A percentile compares a stretch with the other conserved stretches of the same genome.
Conservation (phyloP, 2,888 invertebrate species). For the Lasioglossum figueresi region DNA sequence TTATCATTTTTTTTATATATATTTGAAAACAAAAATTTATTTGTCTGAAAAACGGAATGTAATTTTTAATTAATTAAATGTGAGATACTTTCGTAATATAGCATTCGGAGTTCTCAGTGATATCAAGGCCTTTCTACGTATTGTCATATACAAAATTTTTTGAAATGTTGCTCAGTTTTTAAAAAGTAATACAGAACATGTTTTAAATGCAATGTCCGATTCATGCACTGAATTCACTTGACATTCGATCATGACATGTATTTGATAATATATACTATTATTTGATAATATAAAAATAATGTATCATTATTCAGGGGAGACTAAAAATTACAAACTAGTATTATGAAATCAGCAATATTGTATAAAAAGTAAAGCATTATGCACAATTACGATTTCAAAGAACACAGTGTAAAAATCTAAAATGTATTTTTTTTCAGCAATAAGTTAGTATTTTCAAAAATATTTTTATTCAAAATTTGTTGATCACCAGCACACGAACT, state of each 20-base stretch:
- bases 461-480: conserved; percentile 69
- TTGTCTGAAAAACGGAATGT: conserved; percentile 62
- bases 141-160: conserved; percentile 69
- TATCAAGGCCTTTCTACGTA: conserved; percentile 66
- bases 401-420: conserved; percentile 63
- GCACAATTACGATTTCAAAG: conserved; percentile 57
- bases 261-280: conserved; percentile 47
- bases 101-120: conserved; percentile 55
- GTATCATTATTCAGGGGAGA: conserved; percentile 59
- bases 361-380: conserved; percentile 63
- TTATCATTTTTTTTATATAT: conserved; percentile 3
- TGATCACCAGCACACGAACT: conserved; percentile 61
- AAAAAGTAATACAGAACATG: conserved; percentile 47
- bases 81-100: conserved; percentile 50
- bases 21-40: conserved; percentile 48
- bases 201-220: conserved; percentile 68
- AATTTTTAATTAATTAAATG: conserved; percentile 48
- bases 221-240: conserved; percentile 50
- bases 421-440: conserved; percentile 52
- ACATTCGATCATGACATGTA: conserved; percentile 51
- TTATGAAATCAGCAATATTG: conserved; percentile 60
- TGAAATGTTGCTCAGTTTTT: conserved; percentile 58
- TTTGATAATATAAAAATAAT: conserved; percentile 66
- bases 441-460: conserved; percentile 67
- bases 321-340: conserved; percentile 66